Conservation (phyloP, 2,113 vertebrate genomes). For the Amblyornis subalaris region DNA sequence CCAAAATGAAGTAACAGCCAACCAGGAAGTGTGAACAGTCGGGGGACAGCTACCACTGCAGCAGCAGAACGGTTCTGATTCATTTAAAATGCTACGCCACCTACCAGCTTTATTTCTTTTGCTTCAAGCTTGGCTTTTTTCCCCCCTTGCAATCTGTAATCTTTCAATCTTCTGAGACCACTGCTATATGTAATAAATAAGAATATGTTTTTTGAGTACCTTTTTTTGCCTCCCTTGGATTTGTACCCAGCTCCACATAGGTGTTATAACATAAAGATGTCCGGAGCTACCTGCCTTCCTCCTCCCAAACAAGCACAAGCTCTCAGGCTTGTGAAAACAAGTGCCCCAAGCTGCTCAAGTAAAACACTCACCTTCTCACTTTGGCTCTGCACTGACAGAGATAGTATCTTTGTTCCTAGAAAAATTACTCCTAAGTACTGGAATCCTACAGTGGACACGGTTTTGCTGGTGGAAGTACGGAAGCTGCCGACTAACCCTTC, state of each 20-base stretch:
- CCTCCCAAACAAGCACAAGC: not conserved
- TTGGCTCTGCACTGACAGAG: not conserved
- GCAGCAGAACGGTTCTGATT: not conserved
- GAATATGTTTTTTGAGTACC: not conserved
- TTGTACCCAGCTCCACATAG: not conserved
- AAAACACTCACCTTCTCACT: not conserved
- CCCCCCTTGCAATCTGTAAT: not conserved
- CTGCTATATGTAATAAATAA: not conserved
- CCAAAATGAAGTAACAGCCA: constrained; percentile 22
- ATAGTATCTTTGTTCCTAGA: not conserved
- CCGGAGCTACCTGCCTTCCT: not conserved
- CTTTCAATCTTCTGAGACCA: not conserved
- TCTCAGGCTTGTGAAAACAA: not conserved
- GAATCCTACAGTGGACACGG: not conserved
- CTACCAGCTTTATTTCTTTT: not conserved
- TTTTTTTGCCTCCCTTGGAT: not conserved
- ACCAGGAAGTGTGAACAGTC: not conserved
- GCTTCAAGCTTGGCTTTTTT: not conserved
- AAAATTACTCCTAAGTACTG: not conserved
- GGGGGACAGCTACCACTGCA: not conserved
- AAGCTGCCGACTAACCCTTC: not conserved
- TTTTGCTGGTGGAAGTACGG: not conserved
- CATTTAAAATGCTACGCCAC: not conserved
- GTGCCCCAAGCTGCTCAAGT: not conserved
- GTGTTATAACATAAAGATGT: not conserved